Percentiles rank a stretch among this genome's conserved stretches.
Conservation (phyloP, 2,797 vertebrate genomes). For the Eupleurogrammus muticus region DNA sequence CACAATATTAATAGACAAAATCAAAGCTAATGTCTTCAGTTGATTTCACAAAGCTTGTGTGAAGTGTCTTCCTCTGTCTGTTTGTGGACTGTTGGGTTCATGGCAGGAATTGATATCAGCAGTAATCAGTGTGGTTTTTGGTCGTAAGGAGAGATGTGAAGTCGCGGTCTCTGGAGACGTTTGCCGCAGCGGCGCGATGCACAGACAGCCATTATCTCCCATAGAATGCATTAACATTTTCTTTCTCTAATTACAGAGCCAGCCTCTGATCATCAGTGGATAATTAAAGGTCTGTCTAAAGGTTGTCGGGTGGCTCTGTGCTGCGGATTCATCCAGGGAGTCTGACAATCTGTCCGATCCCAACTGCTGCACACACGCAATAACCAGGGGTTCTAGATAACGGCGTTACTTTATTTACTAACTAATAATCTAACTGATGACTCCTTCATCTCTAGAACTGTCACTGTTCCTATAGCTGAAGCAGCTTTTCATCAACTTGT, state of each 20-base stretch:
- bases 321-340: conserved; percentile 20
- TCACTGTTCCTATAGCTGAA: too few relatives aligned
- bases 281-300: conserved; percentile 66
- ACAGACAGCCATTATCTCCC: conserved; percentile 54
- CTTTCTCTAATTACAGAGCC: conserved; percentile 69
- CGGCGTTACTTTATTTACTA: too few relatives aligned
- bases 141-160: conserved; percentile 15
- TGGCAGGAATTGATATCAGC: not conserved
- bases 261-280: conserved; percentile 52
- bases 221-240: conserved; percentile 77
- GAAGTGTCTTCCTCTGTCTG: not conserved
- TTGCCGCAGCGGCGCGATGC: conserved; percentile 19
- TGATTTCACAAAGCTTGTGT: too few relatives aligned
- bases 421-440: too few relatives aligned
- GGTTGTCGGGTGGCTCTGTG: conserved; percentile 53
- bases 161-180: conserved; percentile 29
- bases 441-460: too few relatives aligned
- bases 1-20: not conserved
- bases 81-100: not conserved
- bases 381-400: not conserved
- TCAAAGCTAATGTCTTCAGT: not conserved
- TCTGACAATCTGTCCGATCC: conserved; percentile 27
- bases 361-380: conserved; percentile 1
- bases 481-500: too few relatives aligned
- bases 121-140: conserved; percentile 11